Conservation (phyloP, 2,888 invertebrate species). For the Timema cristinae region DNA sequence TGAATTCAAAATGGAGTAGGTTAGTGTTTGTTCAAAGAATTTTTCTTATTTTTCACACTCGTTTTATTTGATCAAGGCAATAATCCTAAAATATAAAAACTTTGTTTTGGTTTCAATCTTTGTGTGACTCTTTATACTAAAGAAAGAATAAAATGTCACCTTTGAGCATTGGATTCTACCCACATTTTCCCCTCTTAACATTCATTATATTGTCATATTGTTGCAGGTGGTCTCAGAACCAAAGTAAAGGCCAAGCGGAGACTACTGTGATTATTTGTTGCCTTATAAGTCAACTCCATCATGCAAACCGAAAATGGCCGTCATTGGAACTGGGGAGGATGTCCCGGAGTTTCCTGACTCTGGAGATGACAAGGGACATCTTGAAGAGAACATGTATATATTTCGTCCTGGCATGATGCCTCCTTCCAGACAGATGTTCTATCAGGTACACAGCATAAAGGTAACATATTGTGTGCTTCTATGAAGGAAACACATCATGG, state of each 20-base stretch:
- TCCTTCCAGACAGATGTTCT: slow-evolving; percentile 81
- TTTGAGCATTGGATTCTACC: no score
- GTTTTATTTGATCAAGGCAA: no score
- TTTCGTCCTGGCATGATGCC: slow-evolving; percentile 72
- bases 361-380: slow-evolving; percentile 38
- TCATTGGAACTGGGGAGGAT: slow-evolving; percentile 33
- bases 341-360: slow-evolving; percentile 14
- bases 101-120: no score
- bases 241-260: slow-evolving; percentile 51
- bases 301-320: slow-evolving; percentile 37
- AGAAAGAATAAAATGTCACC: no score
- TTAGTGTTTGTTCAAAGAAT: no score
- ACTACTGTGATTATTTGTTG: slow-evolving; percentile 46
- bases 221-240: slow-evolving; percentile 49
- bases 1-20: no score
- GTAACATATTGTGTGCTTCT: slow-evolving; percentile 6
- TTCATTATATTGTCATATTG: neutral
- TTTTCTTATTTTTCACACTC: no score
- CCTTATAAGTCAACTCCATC: slow-evolving; percentile 46
- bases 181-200: no score
- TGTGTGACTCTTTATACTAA: no score
- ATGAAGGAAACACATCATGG: neutral
- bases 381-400: slow-evolving; percentile 52
- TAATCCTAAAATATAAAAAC: no score
- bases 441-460: slow-evolving; percentile 58